phyloP scores from a whole-genome alignment of 2,888 invertebrate genomes.

The Brenthis daphne region DNA sequence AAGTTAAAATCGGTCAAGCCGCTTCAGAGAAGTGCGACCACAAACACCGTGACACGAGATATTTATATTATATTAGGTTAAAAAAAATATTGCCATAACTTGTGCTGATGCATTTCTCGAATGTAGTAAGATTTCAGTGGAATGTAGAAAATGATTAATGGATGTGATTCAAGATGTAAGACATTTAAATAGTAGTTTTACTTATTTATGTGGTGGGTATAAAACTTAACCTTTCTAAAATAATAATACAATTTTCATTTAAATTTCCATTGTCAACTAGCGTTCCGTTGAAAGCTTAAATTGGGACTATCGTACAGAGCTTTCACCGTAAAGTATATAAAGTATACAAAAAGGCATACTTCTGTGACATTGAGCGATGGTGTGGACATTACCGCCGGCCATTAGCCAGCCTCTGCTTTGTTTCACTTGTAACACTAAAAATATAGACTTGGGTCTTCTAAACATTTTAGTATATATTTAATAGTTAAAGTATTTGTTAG shows the following conservation, averaged over 20 bases:
- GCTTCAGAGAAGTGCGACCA: too few relatives aligned
- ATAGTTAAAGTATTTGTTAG: not conserved
- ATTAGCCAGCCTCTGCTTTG: conserved; percentile 64
- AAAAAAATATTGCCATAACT: too few relatives aligned
- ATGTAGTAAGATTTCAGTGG: too few relatives aligned
- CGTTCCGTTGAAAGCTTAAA: not conserved
- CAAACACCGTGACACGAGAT: too few relatives aligned
- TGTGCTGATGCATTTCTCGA: too few relatives aligned
- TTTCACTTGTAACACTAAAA: conserved; percentile 51
- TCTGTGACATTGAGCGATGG: conserved; percentile 73
- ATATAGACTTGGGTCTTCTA: conserved; percentile 43
- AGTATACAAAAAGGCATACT: conserved; percentile 62
- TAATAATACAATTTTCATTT: not conserved
- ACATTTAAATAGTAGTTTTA: too few relatives aligned
- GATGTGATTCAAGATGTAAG: too few relatives aligned
- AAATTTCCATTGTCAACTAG: not conserved
- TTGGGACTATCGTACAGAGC: conserved; percentile 4
- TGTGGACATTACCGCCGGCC: conserved; percentile 65
- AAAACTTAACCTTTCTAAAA: too few relatives aligned
- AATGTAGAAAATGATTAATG: too few relatives aligned
- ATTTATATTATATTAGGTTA: too few relatives aligned
- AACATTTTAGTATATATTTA: not conserved
- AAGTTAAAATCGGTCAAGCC: too few relatives aligned
- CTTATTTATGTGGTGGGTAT: too few relatives aligned
- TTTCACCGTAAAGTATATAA: conserved; percentile 19